A percentile compares a stretch with the other conserved stretches of the same genome.
Evolutionary conservation across 2,113 vertebrate species (phyloP).

Genomic region (Leiothrix lutea): DNA sequence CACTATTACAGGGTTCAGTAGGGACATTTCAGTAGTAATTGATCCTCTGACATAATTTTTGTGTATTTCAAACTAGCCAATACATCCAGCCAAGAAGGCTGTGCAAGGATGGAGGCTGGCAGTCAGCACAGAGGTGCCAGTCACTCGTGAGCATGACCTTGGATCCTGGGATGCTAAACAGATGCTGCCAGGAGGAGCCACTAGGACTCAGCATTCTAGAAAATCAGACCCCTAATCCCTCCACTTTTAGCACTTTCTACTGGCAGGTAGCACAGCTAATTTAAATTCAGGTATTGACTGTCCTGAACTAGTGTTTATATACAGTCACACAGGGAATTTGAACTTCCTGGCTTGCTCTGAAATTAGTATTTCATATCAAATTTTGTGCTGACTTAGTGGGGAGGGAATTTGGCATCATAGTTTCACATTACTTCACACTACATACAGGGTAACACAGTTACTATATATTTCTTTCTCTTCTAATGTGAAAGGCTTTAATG

Average conservation of each 20-base stretch:
- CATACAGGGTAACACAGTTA: not conserved
- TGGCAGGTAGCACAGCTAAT: not conserved
- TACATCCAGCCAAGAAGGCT: not conserved
- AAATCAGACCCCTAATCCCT: not conserved
- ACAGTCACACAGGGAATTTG: not conserved
- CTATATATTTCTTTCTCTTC: not conserved
- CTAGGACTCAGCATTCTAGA: not conserved
- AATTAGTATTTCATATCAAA: not conserved
- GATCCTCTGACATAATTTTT: constrained; percentile 7
- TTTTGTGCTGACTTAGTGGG: not conserved
- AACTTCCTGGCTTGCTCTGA: constrained; percentile 21
- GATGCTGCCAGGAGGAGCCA: not conserved
- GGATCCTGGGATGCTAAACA: not conserved
- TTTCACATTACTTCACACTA: not conserved
- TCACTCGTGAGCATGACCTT: not conserved
- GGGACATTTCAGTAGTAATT: constrained; percentile 15
- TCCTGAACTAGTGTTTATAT: not conserved
- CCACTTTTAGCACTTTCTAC: not conserved
- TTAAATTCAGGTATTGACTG: not conserved
- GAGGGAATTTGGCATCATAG: not conserved
- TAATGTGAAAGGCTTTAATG: constrained; percentile 15
- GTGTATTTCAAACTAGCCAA: not conserved
- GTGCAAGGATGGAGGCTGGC: not conserved
- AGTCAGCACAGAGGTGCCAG: not conserved
- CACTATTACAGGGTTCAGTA: not conserved